Percentiles rank a stretch among this genome's conserved stretches.
phyloP scores from a whole-genome alignment of 2,113 vertebrate species.

The Lagopus leucura region DNA sequence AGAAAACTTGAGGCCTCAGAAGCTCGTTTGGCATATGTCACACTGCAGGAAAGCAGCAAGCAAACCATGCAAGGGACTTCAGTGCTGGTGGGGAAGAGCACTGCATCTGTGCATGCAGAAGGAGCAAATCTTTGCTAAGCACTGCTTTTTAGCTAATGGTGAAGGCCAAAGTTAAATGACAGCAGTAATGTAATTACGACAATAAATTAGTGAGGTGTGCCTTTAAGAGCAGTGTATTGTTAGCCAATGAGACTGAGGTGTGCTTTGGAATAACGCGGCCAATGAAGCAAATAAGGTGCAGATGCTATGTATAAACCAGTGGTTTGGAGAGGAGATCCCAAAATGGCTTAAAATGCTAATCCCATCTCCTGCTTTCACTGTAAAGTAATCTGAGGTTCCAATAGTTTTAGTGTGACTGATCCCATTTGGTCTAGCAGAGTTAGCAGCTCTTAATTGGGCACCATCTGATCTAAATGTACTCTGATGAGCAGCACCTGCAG shows the following conservation, averaged over 20 bases:
- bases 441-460: background rate
- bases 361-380: background rate
- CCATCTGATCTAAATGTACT: rapidly evolving
- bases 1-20: too few relatives aligned
- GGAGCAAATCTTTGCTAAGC: rapidly evolving
- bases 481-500: background rate
- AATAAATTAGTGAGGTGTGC: rapidly evolving
- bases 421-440: too few relatives aligned
- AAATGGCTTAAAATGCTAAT: background rate
- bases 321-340: background rate
- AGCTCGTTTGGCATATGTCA: too few relatives aligned
- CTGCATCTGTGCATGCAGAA: rapidly evolving
- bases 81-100: rapidly evolving
- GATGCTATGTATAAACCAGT: rapidly evolving
- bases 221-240: rapidly evolving
- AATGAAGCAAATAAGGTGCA: too few relatives aligned
- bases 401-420: rapidly evolving
- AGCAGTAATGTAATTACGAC: rapidly evolving
- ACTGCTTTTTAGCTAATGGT: rapidly evolving
- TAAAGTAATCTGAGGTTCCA: background rate
- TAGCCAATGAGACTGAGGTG: background rate
- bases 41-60: rapidly evolving
- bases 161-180: too few relatives aligned
- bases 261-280: background rate
- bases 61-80: rapidly evolving